A percentile compares a stretch with the other conserved stretches of the same genome.
Conservation (phyloP, 1,140 invertebrate species). For the Nixonia krombeini region DNA sequence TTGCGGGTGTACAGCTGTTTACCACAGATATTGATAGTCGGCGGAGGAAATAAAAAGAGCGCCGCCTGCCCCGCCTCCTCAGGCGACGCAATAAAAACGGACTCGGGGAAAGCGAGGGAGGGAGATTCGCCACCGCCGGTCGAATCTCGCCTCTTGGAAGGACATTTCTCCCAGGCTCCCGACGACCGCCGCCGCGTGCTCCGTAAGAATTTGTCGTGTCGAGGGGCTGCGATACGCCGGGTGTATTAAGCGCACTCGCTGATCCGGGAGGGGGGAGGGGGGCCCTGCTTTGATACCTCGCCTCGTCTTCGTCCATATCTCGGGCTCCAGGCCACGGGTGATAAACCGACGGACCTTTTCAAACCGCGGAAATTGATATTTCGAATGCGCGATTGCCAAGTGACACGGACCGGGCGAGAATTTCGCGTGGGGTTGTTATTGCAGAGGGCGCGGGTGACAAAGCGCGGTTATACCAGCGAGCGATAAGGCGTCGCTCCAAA, state of each 20-base stretch:
- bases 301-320: too few species aligned
- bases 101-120: constrained; percentile 13
- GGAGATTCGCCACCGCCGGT: constrained; percentile 17
- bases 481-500: too few species aligned
- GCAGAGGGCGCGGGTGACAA: too few species aligned
- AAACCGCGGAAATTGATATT: constrained; percentile 15
- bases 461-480: too few species aligned
- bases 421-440: too few species aligned
- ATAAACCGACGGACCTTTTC: constrained; percentile 20
- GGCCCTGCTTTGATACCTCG: too few species aligned
- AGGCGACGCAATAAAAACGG: constrained; percentile 50
- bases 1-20: constrained; percentile 56
- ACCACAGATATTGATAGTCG: constrained; percentile 53
- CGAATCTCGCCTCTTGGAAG: constrained; percentile 18
- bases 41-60: constrained; percentile 18
- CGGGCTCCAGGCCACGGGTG: too few species aligned
- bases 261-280: constrained; percentile 24
- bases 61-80: constrained; percentile 3
- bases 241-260: constrained; percentile 26
- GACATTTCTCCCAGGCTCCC: constrained; percentile 7
- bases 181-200: constrained; percentile 13
- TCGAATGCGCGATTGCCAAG: too few species aligned
- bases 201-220: constrained; percentile 39
- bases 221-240: constrained; percentile 20
- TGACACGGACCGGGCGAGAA: too few species aligned